phyloP scores from a whole-genome alignment of 2,113 vertebrate species.

The Caranx melampygus region DNA sequence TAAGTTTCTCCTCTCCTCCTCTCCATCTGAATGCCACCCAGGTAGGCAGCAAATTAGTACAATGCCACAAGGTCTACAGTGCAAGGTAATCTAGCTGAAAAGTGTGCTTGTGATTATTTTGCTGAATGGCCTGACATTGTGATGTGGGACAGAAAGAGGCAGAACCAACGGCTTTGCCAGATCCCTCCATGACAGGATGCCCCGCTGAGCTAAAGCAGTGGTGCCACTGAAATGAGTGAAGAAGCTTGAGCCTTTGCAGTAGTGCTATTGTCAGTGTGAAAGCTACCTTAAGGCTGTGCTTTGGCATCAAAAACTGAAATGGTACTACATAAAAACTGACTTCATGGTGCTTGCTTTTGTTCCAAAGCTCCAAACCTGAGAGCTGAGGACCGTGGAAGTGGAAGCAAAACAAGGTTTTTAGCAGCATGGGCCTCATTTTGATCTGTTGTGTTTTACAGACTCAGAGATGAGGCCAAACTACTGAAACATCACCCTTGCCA shows the following conservation, averaged over 20 bases:
- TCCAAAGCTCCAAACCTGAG: not conserved
- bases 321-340: slow-evolving; percentile 1
- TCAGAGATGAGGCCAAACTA: slow-evolving; percentile 33
- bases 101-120: slow-evolving; percentile 13
- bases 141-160: not conserved
- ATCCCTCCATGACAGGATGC: not conserved
- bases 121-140: slow-evolving; percentile 9
- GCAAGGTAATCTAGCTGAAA: not conserved
- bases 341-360: not conserved
- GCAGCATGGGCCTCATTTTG: not conserved
- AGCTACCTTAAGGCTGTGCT: slow-evolving; percentile 5
- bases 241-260: slow-evolving; percentile 8
- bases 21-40: slow-evolving; percentile 9
- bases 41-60: slow-evolving; percentile 27
- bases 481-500: not conserved
- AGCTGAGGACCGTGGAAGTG: not conserved
- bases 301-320: slow-evolving; percentile 27
- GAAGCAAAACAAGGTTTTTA: not conserved
- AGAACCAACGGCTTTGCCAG: slow-evolving; percentile 3
- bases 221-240: slow-evolving; percentile 15
- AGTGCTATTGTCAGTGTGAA: not conserved
- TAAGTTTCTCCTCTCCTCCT: slow-evolving; percentile 26
- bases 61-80: not conserved
- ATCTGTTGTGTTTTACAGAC: slow-evolving; percentile 34
- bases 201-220: not conserved